These are phyloP conservation scores for Trogon melanurus DNA, from an alignment of 2,113 vertebrate genomes.

Conservation along the genomic window DNA sequence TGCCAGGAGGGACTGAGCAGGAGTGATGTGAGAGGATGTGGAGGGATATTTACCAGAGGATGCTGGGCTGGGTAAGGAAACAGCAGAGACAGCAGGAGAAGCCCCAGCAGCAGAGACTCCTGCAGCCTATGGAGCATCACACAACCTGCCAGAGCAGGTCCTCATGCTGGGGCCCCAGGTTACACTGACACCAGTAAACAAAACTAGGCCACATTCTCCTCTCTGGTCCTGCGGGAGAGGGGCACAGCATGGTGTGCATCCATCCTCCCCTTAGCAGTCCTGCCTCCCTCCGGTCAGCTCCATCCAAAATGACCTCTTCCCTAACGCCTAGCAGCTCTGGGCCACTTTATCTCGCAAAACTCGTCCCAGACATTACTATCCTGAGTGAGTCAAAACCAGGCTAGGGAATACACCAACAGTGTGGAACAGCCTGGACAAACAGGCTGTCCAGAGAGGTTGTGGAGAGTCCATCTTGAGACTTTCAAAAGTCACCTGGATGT, in stretches of 20 bases:
- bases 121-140: neutral
- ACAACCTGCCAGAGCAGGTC: neutral
- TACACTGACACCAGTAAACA: neutral
- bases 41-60: neutral
- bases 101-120: neutral
- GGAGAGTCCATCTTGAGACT: no score
- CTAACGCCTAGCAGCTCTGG: neutral
- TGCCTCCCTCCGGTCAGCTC: neutral
- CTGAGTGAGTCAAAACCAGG: neutral
- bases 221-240: neutral
- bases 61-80: neutral
- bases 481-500: no score
- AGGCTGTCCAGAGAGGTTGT: no score
- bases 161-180: fast-evolving
- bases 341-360: neutral
- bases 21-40: neutral
- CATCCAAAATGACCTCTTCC: neutral
- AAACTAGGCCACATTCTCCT: neutral
- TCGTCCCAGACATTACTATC: neutral
- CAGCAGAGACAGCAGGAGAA: neutral
- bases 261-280: neutral
- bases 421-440: neutral
- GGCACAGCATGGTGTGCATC: neutral
- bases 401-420: neutral
- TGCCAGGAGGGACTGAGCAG: neutral